Evolutionary conservation across 2,113 vertebrate genomes (phyloP), one percentile per base, ranked within the genome.

Genomic region (Reinhardtius hippoglossoides): DNA sequence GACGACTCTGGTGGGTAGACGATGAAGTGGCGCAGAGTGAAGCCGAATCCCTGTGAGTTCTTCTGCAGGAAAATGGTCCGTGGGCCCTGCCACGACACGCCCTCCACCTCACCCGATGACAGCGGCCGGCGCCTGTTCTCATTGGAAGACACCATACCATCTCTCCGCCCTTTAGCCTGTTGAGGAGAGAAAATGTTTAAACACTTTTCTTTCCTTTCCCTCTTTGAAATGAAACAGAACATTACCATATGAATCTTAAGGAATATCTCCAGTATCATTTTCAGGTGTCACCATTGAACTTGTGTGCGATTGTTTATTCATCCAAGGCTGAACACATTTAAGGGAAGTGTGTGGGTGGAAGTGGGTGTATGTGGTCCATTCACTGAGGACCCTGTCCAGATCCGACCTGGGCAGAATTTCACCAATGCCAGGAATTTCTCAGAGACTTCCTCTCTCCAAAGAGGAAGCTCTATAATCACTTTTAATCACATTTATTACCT

Each of bases 11-110:
- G 97, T 0, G 98, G 98, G 91, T 98, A 99, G 61, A 99, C 97
- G 14, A 99, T 98, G 92, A 99, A 99, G 88, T 99, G 98, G 0
- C 97, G 96, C n/a, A 98, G 91, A 35, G 97, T 99, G 92, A 99
- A 99, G 73, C 98, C 98, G 0, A 98, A 99, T 0, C 97, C 97
- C 89, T 97, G 96, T 0, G 90, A 86, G 82, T 93, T 97, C 87
- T 98, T 99, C 79, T 74, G 95, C 71, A 99, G 95, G 62, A 95
- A 90, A 87, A 99, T 84, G 0, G 97, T 96, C 63, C 80, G 91
- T 1, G 95, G 95, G 2, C 95, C 94, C 48, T 88, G 91, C 95
- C 95, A 96, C 12, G 91, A 90, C 78, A 94, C 78, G 15, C 94
- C 79, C 2, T 96, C 95, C 67, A 94, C 92, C 57, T 87, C 88